Evolutionary conservation across 2,113 vertebrate genomes (phyloP).

Genomic region (Archocentrus centrarchus): DNA sequence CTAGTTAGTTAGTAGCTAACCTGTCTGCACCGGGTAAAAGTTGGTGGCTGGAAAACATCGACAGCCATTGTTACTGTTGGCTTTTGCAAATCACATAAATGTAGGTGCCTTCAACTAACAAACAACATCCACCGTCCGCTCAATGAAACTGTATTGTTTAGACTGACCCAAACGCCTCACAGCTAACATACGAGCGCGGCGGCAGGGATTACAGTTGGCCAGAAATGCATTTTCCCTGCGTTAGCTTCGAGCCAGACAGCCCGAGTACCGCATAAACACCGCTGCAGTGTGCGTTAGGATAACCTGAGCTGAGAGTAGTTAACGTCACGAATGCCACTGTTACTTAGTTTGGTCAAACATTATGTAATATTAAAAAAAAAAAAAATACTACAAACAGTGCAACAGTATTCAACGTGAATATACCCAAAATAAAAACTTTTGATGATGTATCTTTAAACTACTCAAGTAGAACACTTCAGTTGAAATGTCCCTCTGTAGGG

Average conservation of each 20-base stretch:
- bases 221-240: constrained; percentile 58
- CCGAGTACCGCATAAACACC: too few relatives aligned
- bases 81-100: not conserved
- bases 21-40: not conserved
- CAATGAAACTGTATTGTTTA: not conserved
- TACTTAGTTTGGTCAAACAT: too few relatives aligned
- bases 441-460: not conserved
- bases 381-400: not conserved
- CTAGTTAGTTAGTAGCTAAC: constrained; percentile 10
- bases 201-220: constrained; percentile 48
- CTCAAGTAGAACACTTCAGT: not conserved
- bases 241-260: not conserved
- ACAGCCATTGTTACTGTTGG: not conserved
- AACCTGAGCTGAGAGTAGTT: not conserved
- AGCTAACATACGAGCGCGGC: not conserved
- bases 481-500: not conserved
- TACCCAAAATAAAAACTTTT: not conserved
- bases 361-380: too few relatives aligned
- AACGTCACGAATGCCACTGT: too few relatives aligned
- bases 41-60: not conserved
- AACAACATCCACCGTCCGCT: not conserved
- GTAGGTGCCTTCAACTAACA: not conserved
- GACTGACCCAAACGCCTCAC: not conserved
- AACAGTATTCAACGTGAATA: not conserved
- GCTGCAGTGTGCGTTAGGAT: too few relatives aligned